Evolutionary conservation across 2,113 vertebrate genomes (phyloP), one percentile per base, ranked within the genome.

Genomic region (Alligator sinensis): DNA sequence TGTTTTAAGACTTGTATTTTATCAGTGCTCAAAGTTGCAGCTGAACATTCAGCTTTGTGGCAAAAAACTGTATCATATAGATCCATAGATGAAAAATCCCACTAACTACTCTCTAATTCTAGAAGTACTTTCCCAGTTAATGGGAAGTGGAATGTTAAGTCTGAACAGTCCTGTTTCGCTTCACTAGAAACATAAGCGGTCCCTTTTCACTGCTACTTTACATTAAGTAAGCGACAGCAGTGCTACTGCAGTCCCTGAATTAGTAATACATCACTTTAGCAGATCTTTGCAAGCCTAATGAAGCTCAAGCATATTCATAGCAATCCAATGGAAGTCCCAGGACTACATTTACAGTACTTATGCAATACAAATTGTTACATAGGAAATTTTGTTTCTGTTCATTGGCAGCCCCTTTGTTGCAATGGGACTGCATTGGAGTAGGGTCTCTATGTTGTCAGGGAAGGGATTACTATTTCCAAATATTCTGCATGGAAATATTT

Each of bases 211-310:
- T 66, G 25, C 13, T 28, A 47, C 74, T 89, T 80, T 85, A 47
- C 77, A n/a, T 47, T 72, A 88, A 93, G 70, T 57, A 58, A 60
- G 68, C 76, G 62, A 10, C 72, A 19, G 30, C 30, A 89, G 30
- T 68, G 11, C 66, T 63, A 64, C 1, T 90, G 75, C 14, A 7
- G 30, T 87, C 62, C 72, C 47, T 87, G 64, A 62, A 55, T 89
- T 82, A 74, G 68, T 74, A 87, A 47, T 10, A 4, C 5, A 76
- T 61, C 0, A 0, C n/a, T 84, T n/a, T 70, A 55, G 64, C 54
- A 84, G 63, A n/a, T 77, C 21, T 84, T 72, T 54, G 34, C 55
- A 30, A 94, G 66, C 34, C 58, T 92, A 82, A 95, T 82, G 91
- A 94, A 91, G 38, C 27, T 77, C 34, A 87, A 55, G 57, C 18